Percentiles rank a stretch among this genome's conserved stretches.
Evolutionary conservation across 2,113 vertebrate species (phyloP).

Genomic region (Perognathus longimembris): DNA sequence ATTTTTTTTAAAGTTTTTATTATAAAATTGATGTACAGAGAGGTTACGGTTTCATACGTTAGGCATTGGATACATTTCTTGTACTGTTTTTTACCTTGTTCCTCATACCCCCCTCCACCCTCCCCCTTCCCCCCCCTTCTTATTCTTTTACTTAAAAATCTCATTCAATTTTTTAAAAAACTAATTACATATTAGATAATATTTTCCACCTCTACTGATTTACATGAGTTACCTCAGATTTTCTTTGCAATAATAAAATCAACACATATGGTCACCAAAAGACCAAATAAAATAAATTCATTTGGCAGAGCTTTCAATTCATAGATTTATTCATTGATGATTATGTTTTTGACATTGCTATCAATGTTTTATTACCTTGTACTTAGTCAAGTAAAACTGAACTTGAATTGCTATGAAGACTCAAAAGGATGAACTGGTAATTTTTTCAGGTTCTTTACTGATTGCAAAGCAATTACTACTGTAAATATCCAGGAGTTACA

Average conservation of each 20-base stretch:
- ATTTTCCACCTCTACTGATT: background rate
- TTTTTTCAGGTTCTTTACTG: background rate
- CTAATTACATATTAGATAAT: background rate
- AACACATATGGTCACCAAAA: background rate
- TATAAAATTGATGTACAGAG: too few relatives aligned
- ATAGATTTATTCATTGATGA: background rate
- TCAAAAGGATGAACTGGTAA: background rate
- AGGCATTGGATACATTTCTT: too few relatives aligned
- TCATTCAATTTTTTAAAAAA: background rate
- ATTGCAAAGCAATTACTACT: background rate
- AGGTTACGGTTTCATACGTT: too few relatives aligned
- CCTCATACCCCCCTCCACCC: too few relatives aligned
- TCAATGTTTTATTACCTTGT: background rate
- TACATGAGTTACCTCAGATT: background rate
- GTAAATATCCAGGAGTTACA: background rate
- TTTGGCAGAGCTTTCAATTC: background rate
- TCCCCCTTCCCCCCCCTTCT: background rate
- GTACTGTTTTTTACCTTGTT: too few relatives aligned
- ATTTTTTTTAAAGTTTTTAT: too few relatives aligned
- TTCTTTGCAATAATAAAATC: background rate
- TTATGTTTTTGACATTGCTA: background rate
- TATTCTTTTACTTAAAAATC: conserved; percentile 8
- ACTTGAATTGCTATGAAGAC: background rate
- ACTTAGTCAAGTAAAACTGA: background rate
- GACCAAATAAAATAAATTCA: conserved; percentile 18